Percentiles rank a stretch among this genome's conserved stretches.
Evolutionary conservation across 2,888 invertebrate genomes (phyloP).

Genomic region (Apocheima hispidaria): DNA sequence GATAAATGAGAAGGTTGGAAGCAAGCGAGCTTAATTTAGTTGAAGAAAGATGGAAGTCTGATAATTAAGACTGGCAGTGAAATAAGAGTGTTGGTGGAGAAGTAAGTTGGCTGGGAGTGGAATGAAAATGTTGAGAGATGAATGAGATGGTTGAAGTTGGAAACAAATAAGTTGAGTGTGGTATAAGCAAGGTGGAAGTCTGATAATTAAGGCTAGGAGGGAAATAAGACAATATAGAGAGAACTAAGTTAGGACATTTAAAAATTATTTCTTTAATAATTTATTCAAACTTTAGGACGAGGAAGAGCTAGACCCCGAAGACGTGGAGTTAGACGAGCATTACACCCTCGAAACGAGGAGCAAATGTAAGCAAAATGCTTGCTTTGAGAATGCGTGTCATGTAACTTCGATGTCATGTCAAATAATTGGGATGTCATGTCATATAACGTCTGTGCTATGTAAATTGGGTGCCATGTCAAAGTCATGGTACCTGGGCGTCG

Average conservation of each 20-base stretch:
- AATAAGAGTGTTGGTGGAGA: no score
- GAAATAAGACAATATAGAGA: no score
- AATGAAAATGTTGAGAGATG: not conserved
- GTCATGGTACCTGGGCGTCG: not conserved
- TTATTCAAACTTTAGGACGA: conserved; percentile 87
- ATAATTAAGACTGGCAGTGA: not conserved
- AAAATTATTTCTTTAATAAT: not conserved
- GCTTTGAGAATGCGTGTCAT: conserved; percentile 1
- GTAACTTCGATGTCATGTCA: conserved; percentile 1
- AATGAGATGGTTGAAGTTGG: not conserved
- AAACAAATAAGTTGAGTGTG: not conserved
- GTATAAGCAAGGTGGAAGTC: not conserved
- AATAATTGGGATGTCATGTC: not conserved
- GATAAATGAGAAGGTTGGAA: not conserved
- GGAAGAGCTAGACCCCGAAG: conserved; percentile 95
- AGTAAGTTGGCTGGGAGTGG: no score
- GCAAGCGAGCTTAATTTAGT: not conserved
- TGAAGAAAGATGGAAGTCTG: not conserved
- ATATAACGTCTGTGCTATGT: conserved; percentile 11
- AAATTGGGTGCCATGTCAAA: not conserved
- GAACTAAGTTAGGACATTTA: no score
- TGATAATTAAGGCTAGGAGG: not conserved
- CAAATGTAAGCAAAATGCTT: conserved; percentile 89
- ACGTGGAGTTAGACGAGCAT: conserved; percentile 94
- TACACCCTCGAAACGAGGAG: conserved; percentile 95